phyloP scores from a whole-genome alignment of 2,113 vertebrate genomes.

The Bungarus multicinctus region DNA sequence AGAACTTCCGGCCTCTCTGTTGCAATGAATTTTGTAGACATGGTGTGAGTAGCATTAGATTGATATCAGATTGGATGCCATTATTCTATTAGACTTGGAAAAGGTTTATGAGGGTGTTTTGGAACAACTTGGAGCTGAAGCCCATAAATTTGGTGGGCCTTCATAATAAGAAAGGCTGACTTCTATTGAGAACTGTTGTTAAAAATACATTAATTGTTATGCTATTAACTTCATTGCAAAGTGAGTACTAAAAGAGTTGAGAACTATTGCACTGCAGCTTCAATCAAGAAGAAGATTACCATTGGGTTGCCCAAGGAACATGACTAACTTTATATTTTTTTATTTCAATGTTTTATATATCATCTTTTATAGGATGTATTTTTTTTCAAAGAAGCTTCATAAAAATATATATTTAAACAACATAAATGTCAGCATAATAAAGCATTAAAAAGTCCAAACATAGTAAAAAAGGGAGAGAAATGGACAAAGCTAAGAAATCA shows the following conservation, averaged over 20 bases:
- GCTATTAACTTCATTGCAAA: neutral
- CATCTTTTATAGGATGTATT: neutral
- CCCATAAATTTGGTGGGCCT: neutral
- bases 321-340: neutral
- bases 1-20: neutral
- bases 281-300: neutral
- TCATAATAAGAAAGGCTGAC: neutral
- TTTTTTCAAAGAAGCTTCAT: neutral
- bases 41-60: neutral
- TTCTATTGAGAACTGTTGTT: neutral
- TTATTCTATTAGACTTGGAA: neutral
- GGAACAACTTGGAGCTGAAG: neutral
- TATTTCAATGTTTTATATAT: neutral
- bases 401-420: neutral
- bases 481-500: neutral
- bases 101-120: neutral
- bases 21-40: neutral
- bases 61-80: neutral
- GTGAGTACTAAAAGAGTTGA: neutral
- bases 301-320: neutral
- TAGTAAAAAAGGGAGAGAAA: neutral
- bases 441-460: neutral
- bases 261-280: neutral
- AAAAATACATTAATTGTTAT: neutral
- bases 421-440: neutral